Conservation (phyloP, 2,888 invertebrate genomes). For the Poecilobothrus nobilitatus region DNA sequence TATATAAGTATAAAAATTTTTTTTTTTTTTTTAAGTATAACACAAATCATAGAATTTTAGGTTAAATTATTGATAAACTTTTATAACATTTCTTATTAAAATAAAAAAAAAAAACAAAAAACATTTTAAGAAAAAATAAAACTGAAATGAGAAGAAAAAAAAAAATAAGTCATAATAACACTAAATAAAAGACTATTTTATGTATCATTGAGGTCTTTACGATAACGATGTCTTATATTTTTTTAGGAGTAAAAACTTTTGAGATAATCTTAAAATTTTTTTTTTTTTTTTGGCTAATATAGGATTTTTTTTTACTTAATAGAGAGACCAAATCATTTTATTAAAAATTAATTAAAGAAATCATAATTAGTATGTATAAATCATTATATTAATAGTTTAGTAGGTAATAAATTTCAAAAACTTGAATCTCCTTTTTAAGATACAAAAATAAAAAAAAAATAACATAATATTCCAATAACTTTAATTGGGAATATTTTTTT, state of each 20-base stretch:
- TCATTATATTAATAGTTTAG: no score
- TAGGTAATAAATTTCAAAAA: no score
- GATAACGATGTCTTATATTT: slow-evolving; percentile 2
- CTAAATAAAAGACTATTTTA: not conserved
- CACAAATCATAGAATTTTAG: slow-evolving; percentile 17
- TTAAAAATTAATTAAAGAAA: no score
- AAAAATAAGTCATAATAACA: slow-evolving; percentile 9
- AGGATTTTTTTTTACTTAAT: no score
- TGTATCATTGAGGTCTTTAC: slow-evolving; percentile 2
- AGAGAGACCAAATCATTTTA: no score
- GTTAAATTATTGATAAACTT: slow-evolving; percentile 21
- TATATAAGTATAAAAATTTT: no score
- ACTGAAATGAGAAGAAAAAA: no score
- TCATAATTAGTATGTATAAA: no score
- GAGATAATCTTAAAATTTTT: not conserved
- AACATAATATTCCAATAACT: no score
- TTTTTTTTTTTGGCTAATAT: not conserved
- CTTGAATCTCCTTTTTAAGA: no score
- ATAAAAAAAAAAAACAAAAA: slow-evolving; percentile 1
- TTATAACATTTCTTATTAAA: slow-evolving; percentile 13
- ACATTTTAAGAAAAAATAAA: not conserved
- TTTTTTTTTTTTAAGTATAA: not conserved
- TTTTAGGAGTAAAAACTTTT: not conserved
- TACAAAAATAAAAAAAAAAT: no score
- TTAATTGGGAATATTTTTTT: no score